Evolutionary conservation across 2,888 invertebrate species (phyloP).

Genomic region (Thalpophila matura): DNA sequence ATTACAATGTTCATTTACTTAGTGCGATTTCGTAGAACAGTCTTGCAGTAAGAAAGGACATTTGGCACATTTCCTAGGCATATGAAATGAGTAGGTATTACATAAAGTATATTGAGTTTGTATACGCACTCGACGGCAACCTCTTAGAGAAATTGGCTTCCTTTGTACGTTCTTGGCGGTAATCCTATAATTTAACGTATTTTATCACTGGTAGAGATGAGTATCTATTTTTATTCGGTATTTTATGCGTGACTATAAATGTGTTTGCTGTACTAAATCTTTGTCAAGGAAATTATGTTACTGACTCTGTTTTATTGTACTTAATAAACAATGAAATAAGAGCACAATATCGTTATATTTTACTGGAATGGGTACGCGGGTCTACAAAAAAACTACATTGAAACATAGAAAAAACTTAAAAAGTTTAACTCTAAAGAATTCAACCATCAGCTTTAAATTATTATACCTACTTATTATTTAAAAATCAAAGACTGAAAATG

Average conservation of each 20-base stretch:
- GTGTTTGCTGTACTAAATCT: constrained; percentile 16
- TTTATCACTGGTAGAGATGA: constrained; percentile 55
- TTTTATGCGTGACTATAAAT: constrained; percentile 39
- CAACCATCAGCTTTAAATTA: constrained; percentile 2
- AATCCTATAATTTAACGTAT: constrained; percentile 58
- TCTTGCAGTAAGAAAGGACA: constrained; percentile 53
- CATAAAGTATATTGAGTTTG: constrained; percentile 62
- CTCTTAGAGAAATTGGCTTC: constrained; percentile 70
- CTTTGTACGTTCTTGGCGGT: constrained; percentile 58
- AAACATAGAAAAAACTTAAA: neutral
- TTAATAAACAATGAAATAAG: neutral
- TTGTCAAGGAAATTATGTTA: constrained; percentile 9
- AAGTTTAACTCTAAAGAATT: neutral
- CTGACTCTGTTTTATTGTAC: neutral
- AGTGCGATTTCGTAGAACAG: constrained; percentile 41
- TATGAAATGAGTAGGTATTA: constrained; percentile 61
- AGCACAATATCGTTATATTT: neutral
- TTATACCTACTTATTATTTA: too few relatives aligned
- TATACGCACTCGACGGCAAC: constrained; percentile 64
- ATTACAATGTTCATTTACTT: constrained; percentile 48
- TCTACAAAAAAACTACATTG: neutral
- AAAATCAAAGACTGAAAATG: constrained; percentile 21
- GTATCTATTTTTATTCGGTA: constrained; percentile 40
- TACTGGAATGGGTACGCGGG: neutral
- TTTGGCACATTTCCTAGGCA: constrained; percentile 69